These are phyloP conservation scores for Suricata suricatta DNA, from an alignment of 2,113 vertebrate species.

Conservation along the genomic window DNA sequence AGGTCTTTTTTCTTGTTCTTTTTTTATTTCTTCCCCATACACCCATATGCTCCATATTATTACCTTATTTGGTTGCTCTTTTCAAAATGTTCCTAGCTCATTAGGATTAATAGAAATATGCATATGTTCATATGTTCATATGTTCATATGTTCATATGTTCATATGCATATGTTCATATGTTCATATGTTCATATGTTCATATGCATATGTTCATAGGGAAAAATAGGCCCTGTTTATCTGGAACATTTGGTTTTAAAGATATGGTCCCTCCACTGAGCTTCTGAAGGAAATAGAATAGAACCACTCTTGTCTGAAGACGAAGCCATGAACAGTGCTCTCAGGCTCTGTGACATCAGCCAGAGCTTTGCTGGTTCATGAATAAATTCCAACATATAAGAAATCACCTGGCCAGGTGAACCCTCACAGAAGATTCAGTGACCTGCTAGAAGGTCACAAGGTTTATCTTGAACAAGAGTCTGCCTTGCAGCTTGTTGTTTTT, in stretches of 20 bases:
- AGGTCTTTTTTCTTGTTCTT: background rate
- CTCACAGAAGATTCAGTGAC: background rate
- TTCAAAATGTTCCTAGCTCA: background rate
- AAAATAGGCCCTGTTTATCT: background rate
- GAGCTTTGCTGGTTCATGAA: background rate
- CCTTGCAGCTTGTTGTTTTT: slow-evolving; percentile 37
- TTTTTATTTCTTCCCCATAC: background rate
- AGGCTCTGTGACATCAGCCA: background rate
- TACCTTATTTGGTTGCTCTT: slow-evolving; percentile 31
- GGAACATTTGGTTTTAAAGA: slow-evolving; percentile 13
- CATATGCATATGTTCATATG: too few relatives aligned
- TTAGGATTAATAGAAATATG: slow-evolving; percentile 2
- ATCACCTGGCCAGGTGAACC: background rate
- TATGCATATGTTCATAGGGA: background rate
- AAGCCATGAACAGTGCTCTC: background rate
- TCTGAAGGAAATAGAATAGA: slow-evolving; percentile 22
- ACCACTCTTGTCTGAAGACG: background rate
- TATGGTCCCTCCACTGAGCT: background rate
- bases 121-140: background rate
- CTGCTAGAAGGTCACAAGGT: background rate
- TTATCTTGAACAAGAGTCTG: slow-evolving; percentile 8
- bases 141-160: too few relatives aligned
- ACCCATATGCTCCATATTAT: background rate
- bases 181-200: too few relatives aligned
- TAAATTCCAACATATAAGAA: background rate